Conservation (phyloP, 2,797 vertebrate genomes). For the Hemitrygon akajei region DNA sequence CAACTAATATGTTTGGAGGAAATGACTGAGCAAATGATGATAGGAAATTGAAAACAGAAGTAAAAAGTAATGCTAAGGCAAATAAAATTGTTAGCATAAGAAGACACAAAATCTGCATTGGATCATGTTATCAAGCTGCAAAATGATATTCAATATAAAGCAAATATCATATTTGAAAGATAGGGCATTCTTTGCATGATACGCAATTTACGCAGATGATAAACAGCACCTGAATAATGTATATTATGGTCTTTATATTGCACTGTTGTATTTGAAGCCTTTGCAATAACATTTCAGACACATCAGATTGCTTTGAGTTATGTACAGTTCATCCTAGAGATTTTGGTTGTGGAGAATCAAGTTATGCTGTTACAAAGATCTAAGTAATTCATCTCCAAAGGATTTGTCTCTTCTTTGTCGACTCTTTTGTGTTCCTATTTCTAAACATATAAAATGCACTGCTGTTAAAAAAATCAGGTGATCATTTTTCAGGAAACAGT, state of each 20-base stretch:
- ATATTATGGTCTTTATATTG: neutral
- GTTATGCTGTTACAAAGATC: neutral
- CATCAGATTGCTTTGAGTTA: constrained; percentile 11
- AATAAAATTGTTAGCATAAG: neutral
- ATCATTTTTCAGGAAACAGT: neutral
- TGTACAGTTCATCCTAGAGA: neutral
- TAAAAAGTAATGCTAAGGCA: neutral
- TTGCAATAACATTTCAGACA: neutral
- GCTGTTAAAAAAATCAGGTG: neutral
- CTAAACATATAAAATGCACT: neutral
- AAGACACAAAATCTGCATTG: neutral
- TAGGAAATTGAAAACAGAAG: neutral
- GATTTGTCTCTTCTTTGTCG: neutral
- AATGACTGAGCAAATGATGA: too few relatives aligned
- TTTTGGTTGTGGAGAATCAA: neutral
- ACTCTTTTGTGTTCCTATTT: neutral
- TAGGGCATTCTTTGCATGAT: neutral
- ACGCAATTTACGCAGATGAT: neutral
- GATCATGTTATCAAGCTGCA: neutral
- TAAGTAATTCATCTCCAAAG: constrained; percentile 1
- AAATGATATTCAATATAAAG: neutral
- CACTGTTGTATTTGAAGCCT: neutral
- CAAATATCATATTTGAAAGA: constrained; percentile 4
- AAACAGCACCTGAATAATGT: neutral
- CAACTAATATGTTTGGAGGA: too few relatives aligned